Conservation (phyloP, 1,140 invertebrate species). For the Eumeta japonica region DNA sequence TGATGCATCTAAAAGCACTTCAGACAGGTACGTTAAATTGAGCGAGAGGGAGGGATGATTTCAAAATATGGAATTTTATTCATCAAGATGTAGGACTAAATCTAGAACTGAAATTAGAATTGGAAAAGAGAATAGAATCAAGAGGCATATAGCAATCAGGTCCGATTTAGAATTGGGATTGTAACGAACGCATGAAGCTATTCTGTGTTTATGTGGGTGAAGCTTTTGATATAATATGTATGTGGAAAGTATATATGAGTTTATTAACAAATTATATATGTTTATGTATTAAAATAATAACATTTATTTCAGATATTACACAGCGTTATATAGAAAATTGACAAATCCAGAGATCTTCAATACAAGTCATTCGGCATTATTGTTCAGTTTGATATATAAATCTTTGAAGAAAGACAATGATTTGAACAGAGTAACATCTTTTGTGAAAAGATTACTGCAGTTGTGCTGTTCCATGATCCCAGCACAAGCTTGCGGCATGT, state of each 20-base stretch:
- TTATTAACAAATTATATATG: too few species aligned
- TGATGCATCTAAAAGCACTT: conserved; percentile 56
- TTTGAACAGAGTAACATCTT: conserved; percentile 71
- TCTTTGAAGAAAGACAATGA: conserved; percentile 79
- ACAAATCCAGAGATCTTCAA: conserved; percentile 72
- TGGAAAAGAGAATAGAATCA: too few species aligned
- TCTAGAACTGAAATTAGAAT: too few species aligned
- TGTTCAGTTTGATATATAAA: conserved; percentile 86
- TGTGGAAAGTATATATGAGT: too few species aligned
- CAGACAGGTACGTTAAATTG: conserved; percentile 55
- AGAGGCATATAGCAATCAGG: neutral
- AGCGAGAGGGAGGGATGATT: neutral
- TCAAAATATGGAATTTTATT: neutral
- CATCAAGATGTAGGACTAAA: neutral
- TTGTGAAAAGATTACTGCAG: conserved; percentile 89
- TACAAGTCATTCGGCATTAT: conserved; percentile 75
- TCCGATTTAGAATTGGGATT: too few species aligned
- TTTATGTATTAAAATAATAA: conserved; percentile 3
- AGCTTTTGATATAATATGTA: too few species aligned
- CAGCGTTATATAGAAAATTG: conserved; percentile 85
- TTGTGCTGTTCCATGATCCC: conserved; percentile 59
- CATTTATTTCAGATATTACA: conserved; percentile 72
- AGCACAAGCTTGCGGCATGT: conserved; percentile 68
- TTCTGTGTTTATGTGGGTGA: too few species aligned
- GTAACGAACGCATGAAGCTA: too few species aligned